These are phyloP conservation scores for Danaus chrysippus DNA, from an alignment of 2,888 invertebrate species.

Conservation along the genomic window DNA sequence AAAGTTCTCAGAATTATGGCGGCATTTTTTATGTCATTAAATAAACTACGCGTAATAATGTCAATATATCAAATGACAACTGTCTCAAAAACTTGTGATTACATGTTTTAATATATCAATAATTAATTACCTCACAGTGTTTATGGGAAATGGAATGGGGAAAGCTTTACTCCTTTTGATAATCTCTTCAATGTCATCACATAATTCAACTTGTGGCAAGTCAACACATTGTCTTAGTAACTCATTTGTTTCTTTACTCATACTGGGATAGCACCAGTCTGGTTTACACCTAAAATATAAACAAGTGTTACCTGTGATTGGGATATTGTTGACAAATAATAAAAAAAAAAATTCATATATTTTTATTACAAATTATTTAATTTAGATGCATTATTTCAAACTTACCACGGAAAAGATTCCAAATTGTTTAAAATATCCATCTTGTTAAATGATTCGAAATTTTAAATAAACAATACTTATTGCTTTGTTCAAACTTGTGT, in stretches of 20 bases:
- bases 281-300: constrained; percentile 61
- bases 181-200: constrained; percentile 40
- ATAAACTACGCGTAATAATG: no score
- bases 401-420: constrained; percentile 38
- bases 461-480: no score
- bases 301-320: not conserved
- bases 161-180: constrained; percentile 46
- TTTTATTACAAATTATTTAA: no score
- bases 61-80: no score
- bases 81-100: no score
- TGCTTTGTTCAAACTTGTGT: no score
- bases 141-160: constrained; percentile 47
- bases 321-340: no score
- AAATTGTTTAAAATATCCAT: constrained; percentile 39
- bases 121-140: constrained; percentile 41
- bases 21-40: no score
- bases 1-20: no score
- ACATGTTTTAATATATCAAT: not conserved
- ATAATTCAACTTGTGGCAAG: constrained; percentile 39
- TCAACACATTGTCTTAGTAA: constrained; percentile 56
- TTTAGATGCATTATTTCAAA: not conserved
- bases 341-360: no score
- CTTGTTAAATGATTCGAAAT: constrained; percentile 11
- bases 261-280: constrained; percentile 70
- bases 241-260: constrained; percentile 68